Conservation (phyloP, 2,113 vertebrate genomes). For the Aegithalos caudatus region DNA sequence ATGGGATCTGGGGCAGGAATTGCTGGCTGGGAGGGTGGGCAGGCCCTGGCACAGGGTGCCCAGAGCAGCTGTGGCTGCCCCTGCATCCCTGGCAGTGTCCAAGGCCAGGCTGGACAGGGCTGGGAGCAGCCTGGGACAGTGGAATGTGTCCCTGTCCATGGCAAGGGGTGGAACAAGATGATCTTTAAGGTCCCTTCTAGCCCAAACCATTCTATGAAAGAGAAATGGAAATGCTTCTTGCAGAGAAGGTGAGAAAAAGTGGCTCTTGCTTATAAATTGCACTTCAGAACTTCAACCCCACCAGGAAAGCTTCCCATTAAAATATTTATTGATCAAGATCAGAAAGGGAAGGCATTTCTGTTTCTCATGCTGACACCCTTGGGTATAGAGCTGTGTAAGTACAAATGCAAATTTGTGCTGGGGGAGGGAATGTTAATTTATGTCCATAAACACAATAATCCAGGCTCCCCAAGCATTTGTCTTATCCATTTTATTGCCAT, state of each 20-base stretch:
- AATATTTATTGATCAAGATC: neutral
- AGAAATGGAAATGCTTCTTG: neutral
- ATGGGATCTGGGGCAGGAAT: neutral
- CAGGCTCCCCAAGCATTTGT: neutral
- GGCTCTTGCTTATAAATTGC: neutral
- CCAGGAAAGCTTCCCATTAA: neutral
- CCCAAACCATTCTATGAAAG: neutral
- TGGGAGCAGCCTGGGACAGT: fast-evolving
- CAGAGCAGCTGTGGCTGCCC: neutral
- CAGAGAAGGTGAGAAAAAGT: neutral
- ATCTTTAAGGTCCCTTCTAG: fast-evolving
- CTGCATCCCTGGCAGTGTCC: neutral
- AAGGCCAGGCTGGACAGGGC: fast-evolving
- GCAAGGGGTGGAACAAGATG: fast-evolving
- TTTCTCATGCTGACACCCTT: neutral
- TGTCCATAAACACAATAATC: neutral
- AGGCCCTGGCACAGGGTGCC: neutral
- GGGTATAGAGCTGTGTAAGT: neutral
- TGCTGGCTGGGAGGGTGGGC: neutral
- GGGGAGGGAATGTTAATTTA: neutral
- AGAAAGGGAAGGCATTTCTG: neutral
- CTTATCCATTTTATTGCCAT: neutral
- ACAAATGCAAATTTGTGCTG: neutral
- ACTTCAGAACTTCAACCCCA: neutral
- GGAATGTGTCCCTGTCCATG: neutral